Conservation (phyloP, 1,140 invertebrate genomes). For the Pantala flavescens region DNA sequence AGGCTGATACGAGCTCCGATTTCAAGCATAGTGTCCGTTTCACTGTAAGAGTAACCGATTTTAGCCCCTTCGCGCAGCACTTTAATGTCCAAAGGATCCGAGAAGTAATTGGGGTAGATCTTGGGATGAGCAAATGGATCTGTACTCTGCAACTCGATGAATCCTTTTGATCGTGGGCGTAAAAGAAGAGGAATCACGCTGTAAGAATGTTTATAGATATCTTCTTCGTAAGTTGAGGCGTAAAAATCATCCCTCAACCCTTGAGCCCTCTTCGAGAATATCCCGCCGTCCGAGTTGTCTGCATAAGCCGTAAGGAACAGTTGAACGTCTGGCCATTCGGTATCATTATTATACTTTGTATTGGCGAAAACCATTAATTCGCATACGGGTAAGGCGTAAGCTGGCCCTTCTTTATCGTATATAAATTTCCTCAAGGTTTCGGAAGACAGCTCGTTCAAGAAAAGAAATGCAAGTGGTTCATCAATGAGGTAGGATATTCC, state of each 20-base stretch:
- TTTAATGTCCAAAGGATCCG: conserved; percentile 29
- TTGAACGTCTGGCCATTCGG: conserved; percentile 6
- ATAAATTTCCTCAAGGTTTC: neutral
- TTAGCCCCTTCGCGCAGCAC: conserved; percentile 30
- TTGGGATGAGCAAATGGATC: conserved; percentile 50
- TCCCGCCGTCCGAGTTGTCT: neutral
- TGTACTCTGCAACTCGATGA: conserved; percentile 41
- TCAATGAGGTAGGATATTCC: neutral
- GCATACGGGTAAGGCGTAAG: conserved; percentile 72
- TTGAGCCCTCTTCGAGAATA: neutral
- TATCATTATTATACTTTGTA: neutral
- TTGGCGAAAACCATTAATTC: neutral
- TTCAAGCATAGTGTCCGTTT: conserved; percentile 47
- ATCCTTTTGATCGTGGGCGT: conserved; percentile 31
- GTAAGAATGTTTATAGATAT: neutral
- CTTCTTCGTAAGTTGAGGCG: conserved; percentile 55
- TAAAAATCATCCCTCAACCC: conserved; percentile 9
- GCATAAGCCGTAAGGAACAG: neutral
- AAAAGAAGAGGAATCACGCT: neutral
- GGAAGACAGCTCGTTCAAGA: neutral
- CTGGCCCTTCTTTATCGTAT: conserved; percentile 58
- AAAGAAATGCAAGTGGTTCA: neutral
- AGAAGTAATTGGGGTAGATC: conserved; percentile 55
- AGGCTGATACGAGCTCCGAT: conserved; percentile 31
- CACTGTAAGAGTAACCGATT: neutral